phyloP scores from a whole-genome alignment of 2,888 invertebrate species.

The Eupithecia subfuscata region DNA sequence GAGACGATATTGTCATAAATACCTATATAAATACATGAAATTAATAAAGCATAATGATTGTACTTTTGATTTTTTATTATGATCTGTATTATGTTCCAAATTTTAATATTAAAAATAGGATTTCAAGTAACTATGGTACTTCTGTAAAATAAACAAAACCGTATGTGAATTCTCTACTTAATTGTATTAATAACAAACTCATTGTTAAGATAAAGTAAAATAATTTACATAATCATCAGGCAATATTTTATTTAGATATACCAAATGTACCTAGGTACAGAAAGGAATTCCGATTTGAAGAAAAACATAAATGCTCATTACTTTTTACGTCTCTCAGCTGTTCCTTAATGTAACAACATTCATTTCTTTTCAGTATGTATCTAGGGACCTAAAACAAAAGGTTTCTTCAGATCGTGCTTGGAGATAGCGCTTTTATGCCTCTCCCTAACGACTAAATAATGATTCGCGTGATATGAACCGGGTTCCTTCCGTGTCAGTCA shows the following conservation, averaged over 20 bases:
- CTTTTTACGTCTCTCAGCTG: constrained; percentile 35
- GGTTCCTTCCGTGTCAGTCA: constrained; percentile 81
- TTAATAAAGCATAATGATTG: constrained; percentile 85
- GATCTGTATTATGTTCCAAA: background rate
- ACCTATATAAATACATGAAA: constrained; percentile 84
- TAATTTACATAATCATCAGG: background rate
- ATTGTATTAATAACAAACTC: background rate
- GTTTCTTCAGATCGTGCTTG: constrained; percentile 58
- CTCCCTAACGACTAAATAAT: constrained; percentile 82
- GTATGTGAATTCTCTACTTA: background rate
- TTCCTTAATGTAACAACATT: constrained; percentile 38
- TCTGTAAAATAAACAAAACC: background rate
- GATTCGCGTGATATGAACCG: constrained; percentile 77
- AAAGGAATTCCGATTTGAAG: constrained; percentile 15
- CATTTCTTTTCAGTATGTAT: constrained; percentile 38
- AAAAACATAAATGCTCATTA: constrained; percentile 30
- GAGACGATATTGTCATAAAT: constrained; percentile 86
- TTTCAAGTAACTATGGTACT: background rate
- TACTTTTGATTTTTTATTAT: constrained; percentile 67
- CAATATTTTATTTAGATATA: background rate
- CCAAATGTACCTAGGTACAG: background rate
- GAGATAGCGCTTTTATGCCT: constrained; percentile 70
- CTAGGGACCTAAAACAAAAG: constrained; percentile 50
- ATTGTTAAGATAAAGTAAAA: background rate
- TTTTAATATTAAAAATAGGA: background rate